phyloP scores from a whole-genome alignment of 2,113 vertebrate genomes.

The Corythaeola cristata region DNA sequence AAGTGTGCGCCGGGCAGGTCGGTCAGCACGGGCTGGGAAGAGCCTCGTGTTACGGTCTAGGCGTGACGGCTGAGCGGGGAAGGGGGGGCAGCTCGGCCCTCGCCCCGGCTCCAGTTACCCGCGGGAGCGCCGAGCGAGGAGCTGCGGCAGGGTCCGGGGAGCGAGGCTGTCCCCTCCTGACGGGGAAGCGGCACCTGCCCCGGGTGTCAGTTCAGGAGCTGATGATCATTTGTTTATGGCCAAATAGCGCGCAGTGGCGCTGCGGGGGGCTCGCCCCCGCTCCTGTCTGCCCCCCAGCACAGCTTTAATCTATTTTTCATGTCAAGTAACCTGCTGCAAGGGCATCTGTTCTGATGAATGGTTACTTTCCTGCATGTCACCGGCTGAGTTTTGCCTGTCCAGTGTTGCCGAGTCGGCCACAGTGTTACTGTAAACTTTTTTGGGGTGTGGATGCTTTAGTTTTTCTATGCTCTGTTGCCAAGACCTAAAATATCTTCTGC shows the following conservation, averaged over 20 bases:
- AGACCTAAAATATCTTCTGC: background rate
- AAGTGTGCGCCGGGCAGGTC: background rate
- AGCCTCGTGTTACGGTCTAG: background rate
- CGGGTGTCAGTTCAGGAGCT: accelerated
- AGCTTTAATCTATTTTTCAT: accelerated
- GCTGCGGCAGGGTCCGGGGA: background rate
- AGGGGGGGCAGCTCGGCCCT: background rate
- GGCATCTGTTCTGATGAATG: background rate
- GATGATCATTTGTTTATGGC: accelerated
- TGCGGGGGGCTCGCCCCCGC: too few relatives aligned
- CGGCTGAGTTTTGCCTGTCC: background rate
- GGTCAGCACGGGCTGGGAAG: too few relatives aligned
- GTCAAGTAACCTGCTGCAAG: background rate
- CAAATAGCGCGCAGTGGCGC: accelerated
- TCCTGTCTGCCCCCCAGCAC: too few relatives aligned
- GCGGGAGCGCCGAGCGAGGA: background rate
- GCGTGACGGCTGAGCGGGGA: background rate
- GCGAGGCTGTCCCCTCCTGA: background rate
- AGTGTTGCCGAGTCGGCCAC: background rate
- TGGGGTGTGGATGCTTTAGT: background rate
- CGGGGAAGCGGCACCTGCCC: background rate
- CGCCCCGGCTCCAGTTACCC: background rate
- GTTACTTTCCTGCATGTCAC: background rate
- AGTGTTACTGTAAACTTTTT: background rate
- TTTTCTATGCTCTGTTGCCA: background rate